A percentile compares a stretch with the other conserved stretches of the same genome.
These are phyloP conservation scores for Willisornis vidua DNA, from an alignment of 2,113 vertebrate species.

Conservation along the genomic window DNA sequence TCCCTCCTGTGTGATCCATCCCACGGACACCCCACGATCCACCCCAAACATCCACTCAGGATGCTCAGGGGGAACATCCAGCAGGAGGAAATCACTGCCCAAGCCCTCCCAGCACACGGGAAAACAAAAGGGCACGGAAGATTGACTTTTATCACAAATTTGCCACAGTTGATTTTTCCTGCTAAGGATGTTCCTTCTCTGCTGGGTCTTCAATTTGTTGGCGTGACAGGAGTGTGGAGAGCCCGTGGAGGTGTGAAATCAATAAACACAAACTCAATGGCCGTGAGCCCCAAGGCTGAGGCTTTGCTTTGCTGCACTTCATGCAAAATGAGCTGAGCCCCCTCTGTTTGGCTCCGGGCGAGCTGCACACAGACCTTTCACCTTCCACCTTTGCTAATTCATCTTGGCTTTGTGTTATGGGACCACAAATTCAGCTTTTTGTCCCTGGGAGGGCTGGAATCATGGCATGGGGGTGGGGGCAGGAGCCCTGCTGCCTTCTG, in stretches of 20 bases:
- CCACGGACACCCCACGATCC: no score
- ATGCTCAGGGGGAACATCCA: background rate
- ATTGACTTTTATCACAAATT: background rate
- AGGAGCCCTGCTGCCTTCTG: fast-evolving
- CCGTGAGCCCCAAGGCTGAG: background rate
- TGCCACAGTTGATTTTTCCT: conserved; percentile 11
- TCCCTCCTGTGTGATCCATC: fast-evolving
- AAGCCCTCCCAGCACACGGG: background rate
- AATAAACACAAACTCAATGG: background rate
- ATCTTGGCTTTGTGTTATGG: background rate
- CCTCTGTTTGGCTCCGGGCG: fast-evolving
- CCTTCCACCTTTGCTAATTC: background rate
- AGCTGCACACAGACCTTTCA: background rate
- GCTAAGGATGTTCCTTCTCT: conserved; percentile 32
- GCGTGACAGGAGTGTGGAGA: background rate
- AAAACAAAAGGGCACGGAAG: conserved; percentile 1
- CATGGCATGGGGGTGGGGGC: fast-evolving
- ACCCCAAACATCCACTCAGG: background rate
- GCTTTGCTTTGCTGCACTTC: background rate
- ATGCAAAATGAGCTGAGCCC: background rate
- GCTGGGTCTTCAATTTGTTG: conserved; percentile 16
- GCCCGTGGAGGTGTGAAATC: conserved; percentile 24
- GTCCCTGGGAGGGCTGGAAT: background rate
- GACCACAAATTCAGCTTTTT: background rate
- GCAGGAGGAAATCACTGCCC: background rate